Base-by-base conservation (phyloP, 2,113 vertebrate genomes). In the Malurus alboscapulatus region DNA sequence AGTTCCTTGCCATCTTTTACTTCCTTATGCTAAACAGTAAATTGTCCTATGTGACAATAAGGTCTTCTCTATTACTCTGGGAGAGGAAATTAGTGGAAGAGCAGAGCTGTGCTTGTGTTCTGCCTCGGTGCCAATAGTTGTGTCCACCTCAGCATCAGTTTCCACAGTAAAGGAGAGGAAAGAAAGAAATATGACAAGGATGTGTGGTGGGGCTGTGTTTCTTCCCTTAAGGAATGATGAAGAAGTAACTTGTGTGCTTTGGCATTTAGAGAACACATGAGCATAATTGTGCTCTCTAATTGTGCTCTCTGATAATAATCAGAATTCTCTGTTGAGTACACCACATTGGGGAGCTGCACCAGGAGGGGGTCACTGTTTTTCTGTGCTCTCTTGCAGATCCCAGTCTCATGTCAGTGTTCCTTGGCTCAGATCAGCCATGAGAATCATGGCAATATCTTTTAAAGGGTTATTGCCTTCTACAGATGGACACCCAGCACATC, bases 1-100 rank as follows among this genome's bases (percentile, higher is more conserved):
- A 58, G 3, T 45, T 94, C 57, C 26, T 71, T 77, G 88, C 63
- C 15, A 27, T 71, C 83, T 68, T 78, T 80, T 81, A 62, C 55
- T 79, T 58, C 45, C 32, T 74, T 63, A 65, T 88, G 47, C 30
- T 38, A 93, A 91, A 87, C 61, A 45, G 51, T 72, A 88, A 93
- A 82, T 83, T 66, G 58, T 85, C 55, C n/a, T 84, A 1, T 65
- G 7, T 93, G 92, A 57, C 91, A 77, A 16, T 82, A 72, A 76
- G 29, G 57, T 59, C 32, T 57, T 72, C 59, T 29, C 38, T 72
- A 44, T 92, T 95, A 44, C 14, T 67, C 14, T 1, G 7, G 48
- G 55, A 66, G 38, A 84, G 47, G 36, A 85, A 84, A 95, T 81
- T 14, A 87, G 79, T 72, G 79, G 68, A 51, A 84, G 82, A 51